Percentiles rank a stretch among this genome's conserved stretches.
phyloP scores from a whole-genome alignment of 2,797 vertebrate genomes.

The Acanthornis magna region DNA sequence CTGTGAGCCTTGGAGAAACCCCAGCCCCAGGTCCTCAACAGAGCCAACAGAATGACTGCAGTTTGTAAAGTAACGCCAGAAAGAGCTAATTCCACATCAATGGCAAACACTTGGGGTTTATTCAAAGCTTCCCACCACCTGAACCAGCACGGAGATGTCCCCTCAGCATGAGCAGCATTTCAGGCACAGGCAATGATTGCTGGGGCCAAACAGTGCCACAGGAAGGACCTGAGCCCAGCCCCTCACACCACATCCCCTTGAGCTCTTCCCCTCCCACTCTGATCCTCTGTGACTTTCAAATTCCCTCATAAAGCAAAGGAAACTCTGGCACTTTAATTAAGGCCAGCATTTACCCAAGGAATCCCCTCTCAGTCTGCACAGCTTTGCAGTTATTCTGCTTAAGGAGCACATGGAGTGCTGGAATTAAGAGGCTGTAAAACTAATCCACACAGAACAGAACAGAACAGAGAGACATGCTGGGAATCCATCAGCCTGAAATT shows the following conservation, averaged over 20 bases:
- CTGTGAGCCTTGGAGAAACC: not conserved
- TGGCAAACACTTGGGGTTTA: not conserved
- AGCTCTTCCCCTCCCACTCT: not conserved
- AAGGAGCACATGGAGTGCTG: not conserved
- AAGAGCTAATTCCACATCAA: not conserved
- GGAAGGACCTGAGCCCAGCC: not conserved
- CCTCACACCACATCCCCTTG: not conserved
- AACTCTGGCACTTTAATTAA: not conserved
- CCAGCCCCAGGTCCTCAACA: not conserved
- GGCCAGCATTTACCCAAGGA: not conserved
- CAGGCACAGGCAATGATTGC: not conserved
- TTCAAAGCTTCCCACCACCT: not conserved
- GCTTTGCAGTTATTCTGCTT: not conserved
- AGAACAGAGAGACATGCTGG: not conserved
- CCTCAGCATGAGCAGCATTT: not conserved
- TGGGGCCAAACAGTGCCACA: not conserved
- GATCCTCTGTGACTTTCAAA: not conserved
- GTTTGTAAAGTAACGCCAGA: not conserved
- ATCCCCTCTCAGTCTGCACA: not conserved
- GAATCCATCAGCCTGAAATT: not conserved
- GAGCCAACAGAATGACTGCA: not conserved
- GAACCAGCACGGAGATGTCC: not conserved
- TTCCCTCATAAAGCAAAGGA: not conserved
- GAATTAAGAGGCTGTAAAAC: slow-evolving; percentile 26
- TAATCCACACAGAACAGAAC: slow-evolving; percentile 6